phyloP scores from a whole-genome alignment of 2,888 invertebrate genomes.

The Tigriopus californicus region DNA sequence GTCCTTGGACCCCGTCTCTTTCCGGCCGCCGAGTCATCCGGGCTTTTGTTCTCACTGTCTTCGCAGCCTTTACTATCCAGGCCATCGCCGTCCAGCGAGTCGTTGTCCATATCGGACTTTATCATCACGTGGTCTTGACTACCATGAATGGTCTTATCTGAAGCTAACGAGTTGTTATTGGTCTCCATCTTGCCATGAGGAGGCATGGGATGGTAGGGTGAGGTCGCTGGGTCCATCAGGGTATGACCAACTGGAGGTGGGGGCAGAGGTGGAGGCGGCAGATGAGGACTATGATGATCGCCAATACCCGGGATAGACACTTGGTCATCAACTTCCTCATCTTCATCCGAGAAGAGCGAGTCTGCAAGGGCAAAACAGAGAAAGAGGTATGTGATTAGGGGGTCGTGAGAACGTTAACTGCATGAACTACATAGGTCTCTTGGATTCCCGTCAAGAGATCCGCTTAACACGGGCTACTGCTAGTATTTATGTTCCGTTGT shows the following conservation, averaged over 20 bases:
- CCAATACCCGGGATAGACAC: neutral
- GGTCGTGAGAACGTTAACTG: too few relatives aligned
- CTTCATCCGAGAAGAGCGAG: constrained; percentile 7
- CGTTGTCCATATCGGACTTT: neutral
- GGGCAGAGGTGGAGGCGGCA: neutral
- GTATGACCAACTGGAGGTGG: neutral
- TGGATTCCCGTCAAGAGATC: too few relatives aligned
- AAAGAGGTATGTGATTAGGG: too few relatives aligned
- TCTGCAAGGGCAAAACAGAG: neutral
- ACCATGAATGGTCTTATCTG: neutral
- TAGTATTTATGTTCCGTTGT: too few relatives aligned
- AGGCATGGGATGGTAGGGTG: constrained; percentile 9
- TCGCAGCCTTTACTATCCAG: neutral
- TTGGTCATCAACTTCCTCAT: constrained; percentile 4
- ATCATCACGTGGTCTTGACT: neutral
- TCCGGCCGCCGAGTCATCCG: constrained; percentile 37
- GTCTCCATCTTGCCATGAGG: constrained; percentile 12
- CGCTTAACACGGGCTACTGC: too few relatives aligned
- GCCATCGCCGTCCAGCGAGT: constrained; percentile 4
- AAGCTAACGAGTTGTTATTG: constrained; percentile 14
- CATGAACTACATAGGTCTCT: too few relatives aligned
- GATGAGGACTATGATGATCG: neutral
- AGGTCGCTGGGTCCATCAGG: neutral
- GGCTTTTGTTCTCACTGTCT: constrained; percentile 3
- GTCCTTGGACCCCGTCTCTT: constrained; percentile 91